These are phyloP conservation scores for Fukomys damarensis DNA, from an alignment of 2,113 vertebrate species.

Conservation along the genomic window DNA sequence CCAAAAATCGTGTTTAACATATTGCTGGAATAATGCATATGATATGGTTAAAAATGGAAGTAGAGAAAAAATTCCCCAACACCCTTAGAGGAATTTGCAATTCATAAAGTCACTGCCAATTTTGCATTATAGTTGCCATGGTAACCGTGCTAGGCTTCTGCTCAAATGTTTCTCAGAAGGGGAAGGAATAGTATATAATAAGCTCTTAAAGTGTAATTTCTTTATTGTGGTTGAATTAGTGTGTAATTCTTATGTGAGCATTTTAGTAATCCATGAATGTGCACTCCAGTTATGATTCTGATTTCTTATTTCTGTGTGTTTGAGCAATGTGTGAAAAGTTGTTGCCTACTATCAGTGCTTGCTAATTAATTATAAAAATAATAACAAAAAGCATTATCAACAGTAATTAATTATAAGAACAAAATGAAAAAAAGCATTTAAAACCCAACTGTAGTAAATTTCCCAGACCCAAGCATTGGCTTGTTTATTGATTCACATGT, in stretches of 20 bases:
- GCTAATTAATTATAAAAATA: constrained; percentile 78
- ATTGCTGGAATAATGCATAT: constrained; percentile 83
- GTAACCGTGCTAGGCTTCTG: constrained; percentile 79
- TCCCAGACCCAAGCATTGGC: neutral
- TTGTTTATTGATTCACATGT: constrained; percentile 44
- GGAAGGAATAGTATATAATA: constrained; percentile 80
- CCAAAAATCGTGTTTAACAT: constrained; percentile 81
- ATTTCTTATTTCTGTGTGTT: constrained; percentile 64
- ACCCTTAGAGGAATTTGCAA: constrained; percentile 84
- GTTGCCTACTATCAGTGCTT: neutral
- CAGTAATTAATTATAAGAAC: constrained; percentile 70
- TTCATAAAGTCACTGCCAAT: constrained; percentile 84
- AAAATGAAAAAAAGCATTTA: constrained; percentile 61
- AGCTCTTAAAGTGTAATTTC: constrained; percentile 82
- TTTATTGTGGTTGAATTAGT: constrained; percentile 82
- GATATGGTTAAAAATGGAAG: constrained; percentile 83
- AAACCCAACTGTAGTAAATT: constrained; percentile 1
- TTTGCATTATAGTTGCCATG: constrained; percentile 82
- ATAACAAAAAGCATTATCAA: constrained; percentile 63
- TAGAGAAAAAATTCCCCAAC: constrained; percentile 70
- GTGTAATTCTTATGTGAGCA: constrained; percentile 79
- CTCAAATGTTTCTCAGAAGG: constrained; percentile 81
- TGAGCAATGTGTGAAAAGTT: constrained; percentile 47
- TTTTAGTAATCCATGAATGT: constrained; percentile 73
- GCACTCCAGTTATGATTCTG: constrained; percentile 46